Evolutionary conservation across 1,140 invertebrate genomes (phyloP), one percentile per base, ranked within the genome.

Genomic region (Medauroidea extradentata): DNA sequence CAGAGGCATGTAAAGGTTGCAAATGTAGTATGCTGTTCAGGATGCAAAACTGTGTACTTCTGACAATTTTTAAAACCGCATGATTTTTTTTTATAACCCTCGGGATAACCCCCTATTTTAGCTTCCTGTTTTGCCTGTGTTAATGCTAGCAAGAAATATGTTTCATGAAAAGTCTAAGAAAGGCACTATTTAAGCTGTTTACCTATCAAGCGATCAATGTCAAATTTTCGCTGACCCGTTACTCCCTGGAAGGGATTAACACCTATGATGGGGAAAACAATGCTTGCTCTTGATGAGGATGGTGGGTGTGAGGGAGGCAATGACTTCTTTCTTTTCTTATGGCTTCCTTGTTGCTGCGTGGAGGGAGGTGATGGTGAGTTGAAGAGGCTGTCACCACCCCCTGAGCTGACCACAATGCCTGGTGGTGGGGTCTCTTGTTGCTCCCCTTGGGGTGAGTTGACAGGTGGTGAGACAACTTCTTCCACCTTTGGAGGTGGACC

Each of bases 261-360:
- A 4, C 4, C 77, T 65, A 87, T 78, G 61, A 89, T 76, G 5
- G 88, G 88, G 73, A 91, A 86, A 63, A 88, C 86, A 57, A 89
- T 85, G 75, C 86, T 89, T 59, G 85, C 85, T 64, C 86, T 78
- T 63, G 84, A 85, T 73, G 83, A 87, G 64, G 83, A 80, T 53
- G 85, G 85, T 55, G 82, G 82, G 68, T 86, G 81, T 38, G 79
- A 81, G 16, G 83, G 85, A 60, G 82, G 80, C 51, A 85, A 69
- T 39, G 78, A 77, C 65, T 80, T 81, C 68, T 76, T 66, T 34
- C 65, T 67, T 23, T 44, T 49, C 16, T 19, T 29, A 50, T 55
- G 62, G n/a, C 50, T 53, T 24, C 53, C 53, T 25, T 39, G 53
- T 23, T 76, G 72, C 74, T 68, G 68, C 80, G 80, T 78, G 64